These are phyloP conservation scores for Platygyra sinensis DNA, from an alignment of 64 coral and sea anemone genomes.

Conservation along the genomic window DNA sequence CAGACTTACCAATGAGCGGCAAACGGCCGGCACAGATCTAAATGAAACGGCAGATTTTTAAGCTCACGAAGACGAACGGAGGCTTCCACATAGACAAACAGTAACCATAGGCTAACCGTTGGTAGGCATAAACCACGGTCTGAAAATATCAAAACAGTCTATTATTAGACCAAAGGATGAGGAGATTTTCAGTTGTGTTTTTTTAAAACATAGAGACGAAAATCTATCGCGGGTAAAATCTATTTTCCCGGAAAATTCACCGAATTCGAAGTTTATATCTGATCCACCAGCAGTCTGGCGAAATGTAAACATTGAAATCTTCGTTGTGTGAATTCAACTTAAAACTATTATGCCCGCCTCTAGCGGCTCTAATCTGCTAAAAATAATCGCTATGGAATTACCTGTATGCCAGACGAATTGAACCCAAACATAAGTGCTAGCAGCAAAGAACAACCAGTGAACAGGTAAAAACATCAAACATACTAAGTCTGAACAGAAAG, in stretches of 20 bases:
- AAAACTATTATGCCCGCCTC: not conserved
- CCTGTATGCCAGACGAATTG: conserved; percentile 99
- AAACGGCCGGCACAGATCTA: conserved; percentile 99
- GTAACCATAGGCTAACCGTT: conserved; percentile 90
- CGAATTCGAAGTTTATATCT: not conserved
- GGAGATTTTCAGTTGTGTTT: not conserved
- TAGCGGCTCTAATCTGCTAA: not conserved
- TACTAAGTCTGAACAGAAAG: conserved; percentile 95
- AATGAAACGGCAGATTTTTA: conserved; percentile 99
- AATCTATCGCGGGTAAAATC: not conserved
- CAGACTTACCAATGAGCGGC: conserved; percentile 96
- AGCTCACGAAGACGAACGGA: conserved; percentile 94
- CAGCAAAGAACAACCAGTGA: conserved; percentile 99
- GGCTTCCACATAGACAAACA: conserved; percentile 99
- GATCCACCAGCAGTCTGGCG: conserved; percentile 1
- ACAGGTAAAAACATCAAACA: conserved; percentile 94
- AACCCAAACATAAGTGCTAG: conserved; percentile 98
- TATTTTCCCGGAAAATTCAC: not conserved
- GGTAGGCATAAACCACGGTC: conserved; percentile 96
- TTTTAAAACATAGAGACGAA: not conserved
- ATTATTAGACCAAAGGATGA: conserved; percentile 9
- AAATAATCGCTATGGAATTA: conserved; percentile 25
- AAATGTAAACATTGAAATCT: conserved; percentile 43
- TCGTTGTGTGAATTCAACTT: not conserved
- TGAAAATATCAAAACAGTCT: conserved; percentile 46